phyloP scores from a whole-genome alignment of 1,140 invertebrate species.

The Listronotus bonariensis region DNA sequence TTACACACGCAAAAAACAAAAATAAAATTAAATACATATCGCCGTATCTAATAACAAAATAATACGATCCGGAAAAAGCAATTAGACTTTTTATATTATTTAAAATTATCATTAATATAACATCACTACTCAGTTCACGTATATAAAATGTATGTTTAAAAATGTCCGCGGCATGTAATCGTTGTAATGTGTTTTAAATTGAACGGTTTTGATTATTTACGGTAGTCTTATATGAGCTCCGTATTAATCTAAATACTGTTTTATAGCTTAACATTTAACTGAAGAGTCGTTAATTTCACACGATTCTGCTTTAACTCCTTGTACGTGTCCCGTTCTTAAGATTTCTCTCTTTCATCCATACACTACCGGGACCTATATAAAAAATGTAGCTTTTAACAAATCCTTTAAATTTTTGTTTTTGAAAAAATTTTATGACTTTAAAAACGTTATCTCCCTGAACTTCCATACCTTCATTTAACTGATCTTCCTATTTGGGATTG shows the following conservation, averaged over 20 bases:
- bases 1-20: background rate
- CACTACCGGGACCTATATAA: background rate
- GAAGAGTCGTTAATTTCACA: constrained; percentile 9
- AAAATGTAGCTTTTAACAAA: background rate
- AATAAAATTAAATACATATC: constrained; percentile 3
- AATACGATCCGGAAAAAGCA: constrained; percentile 16
- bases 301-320: constrained; percentile 1
- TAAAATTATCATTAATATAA: constrained; percentile 13
- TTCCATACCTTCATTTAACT: too few species aligned
- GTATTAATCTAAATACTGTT: constrained; percentile 13
- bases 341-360: background rate
- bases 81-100: constrained; percentile 12
- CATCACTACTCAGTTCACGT: background rate
- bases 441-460: too few species aligned
- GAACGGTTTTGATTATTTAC: constrained; percentile 17
- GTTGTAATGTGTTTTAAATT: constrained; percentile 14
- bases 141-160: constrained; percentile 12
- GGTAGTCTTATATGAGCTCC: constrained; percentile 5
- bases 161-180: constrained; percentile 3
- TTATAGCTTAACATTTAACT: constrained; percentile 8
- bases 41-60: constrained; percentile 16
- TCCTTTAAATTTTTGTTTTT: too few species aligned
- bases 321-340: constrained; percentile 1
- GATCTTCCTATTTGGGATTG: too few species aligned
- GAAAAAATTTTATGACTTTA: too few species aligned